phyloP scores from a whole-genome alignment of 2,888 invertebrate species.

The Euzetes globulus region DNA sequence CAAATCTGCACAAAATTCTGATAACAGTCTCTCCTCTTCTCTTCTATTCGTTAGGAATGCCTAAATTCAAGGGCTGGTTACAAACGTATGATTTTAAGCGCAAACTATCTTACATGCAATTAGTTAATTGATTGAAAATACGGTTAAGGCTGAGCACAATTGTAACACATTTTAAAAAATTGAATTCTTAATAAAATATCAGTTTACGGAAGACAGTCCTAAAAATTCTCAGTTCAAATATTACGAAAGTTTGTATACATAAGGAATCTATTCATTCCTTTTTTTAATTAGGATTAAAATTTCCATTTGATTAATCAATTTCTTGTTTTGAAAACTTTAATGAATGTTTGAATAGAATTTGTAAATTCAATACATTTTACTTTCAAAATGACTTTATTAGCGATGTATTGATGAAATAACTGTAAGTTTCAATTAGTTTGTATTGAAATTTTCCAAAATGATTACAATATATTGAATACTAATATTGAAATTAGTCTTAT shows the following conservation, averaged over 20 bases:
- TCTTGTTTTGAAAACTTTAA: too few species aligned
- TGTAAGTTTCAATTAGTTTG: not conserved
- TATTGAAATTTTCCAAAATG: not conserved
- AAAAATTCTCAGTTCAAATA: not conserved
- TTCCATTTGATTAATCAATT: too few species aligned
- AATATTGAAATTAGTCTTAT: not conserved
- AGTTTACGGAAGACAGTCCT: not conserved
- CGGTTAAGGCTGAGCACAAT: not conserved
- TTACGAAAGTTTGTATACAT: not conserved
- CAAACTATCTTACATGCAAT: too few species aligned
- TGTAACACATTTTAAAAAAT: not conserved
- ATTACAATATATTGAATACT: not conserved
- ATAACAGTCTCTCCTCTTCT: too few species aligned
- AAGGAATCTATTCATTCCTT: not conserved
- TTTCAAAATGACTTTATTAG: not conserved
- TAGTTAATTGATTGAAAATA: too few species aligned
- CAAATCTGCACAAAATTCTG: too few species aligned
- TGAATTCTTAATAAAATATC: not conserved
- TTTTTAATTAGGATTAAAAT: not conserved
- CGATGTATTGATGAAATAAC: not conserved
- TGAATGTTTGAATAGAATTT: too few species aligned
- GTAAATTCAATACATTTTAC: not conserved
- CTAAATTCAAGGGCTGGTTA: too few species aligned
- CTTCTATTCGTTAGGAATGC: too few species aligned
- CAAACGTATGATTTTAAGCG: too few species aligned